phyloP scores from a whole-genome alignment of 2,797 vertebrate genomes.

The Hemibagrus guttatus region DNA sequence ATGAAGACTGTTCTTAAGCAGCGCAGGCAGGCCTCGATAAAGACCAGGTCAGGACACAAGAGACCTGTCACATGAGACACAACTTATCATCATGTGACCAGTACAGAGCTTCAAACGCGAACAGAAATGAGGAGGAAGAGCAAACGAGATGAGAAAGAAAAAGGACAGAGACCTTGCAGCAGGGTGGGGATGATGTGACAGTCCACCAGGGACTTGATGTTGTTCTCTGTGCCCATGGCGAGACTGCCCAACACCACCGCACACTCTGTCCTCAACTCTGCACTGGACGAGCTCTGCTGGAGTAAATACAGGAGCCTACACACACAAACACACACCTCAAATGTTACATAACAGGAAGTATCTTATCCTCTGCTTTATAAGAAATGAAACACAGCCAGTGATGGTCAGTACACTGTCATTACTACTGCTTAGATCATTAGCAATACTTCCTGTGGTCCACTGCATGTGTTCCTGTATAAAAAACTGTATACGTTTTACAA shows the following conservation, averaged over 20 bases:
- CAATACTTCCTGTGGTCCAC: not conserved
- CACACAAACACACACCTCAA: not conserved
- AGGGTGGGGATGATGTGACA: constrained; percentile 98
- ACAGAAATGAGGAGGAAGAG: not conserved
- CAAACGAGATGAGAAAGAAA: not conserved
- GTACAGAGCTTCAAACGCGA: not conserved
- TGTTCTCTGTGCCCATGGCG: constrained; percentile 99
- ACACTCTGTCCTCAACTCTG: constrained; percentile 91
- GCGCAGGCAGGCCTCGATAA: constrained; percentile 95
- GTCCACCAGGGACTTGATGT: constrained; percentile 98
- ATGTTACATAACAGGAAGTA: not conserved
- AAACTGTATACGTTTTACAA: not conserved
- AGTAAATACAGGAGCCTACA: constrained; percentile 93
- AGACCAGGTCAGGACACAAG: constrained; percentile 88
- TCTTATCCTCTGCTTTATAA: not conserved
- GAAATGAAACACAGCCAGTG: not conserved
- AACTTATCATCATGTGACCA: not conserved
- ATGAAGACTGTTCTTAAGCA: constrained; percentile 97
- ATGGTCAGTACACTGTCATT: not conserved
- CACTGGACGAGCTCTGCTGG: constrained; percentile 92
- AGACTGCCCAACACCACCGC: constrained; percentile 96
- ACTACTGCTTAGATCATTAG: not conserved
- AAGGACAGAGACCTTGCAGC: constrained; percentile 84
- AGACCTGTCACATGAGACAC: constrained; percentile 76
- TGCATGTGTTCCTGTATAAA: not conserved